Percentiles rank a stretch among this genome's conserved stretches.
Conservation (phyloP, 2,797 vertebrate genomes). For the Hyperoplus immaculatus region DNA sequence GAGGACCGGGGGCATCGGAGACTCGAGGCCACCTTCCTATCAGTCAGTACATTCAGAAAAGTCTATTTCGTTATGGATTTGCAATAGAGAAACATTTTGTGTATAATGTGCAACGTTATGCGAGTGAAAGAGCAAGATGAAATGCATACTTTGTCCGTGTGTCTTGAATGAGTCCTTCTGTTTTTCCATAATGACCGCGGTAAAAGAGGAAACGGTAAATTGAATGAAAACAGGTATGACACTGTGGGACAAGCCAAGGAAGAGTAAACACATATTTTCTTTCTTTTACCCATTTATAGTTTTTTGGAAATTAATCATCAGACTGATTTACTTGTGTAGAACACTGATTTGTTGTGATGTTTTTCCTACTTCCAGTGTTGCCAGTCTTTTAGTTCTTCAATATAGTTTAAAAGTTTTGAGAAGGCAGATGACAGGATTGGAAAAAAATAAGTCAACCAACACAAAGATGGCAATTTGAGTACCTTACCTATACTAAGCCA, state of each 20-base stretch:
- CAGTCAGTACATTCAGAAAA: constrained; percentile 86
- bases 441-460: constrained; percentile 26
- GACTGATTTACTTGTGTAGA: neutral
- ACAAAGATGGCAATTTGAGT: constrained; percentile 17
- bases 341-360: neutral
- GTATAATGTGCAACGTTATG: neutral
- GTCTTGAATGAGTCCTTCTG: constrained; percentile 43
- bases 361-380: neutral
- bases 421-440: neutral
- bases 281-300: neutral
- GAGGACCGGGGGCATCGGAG: constrained; percentile 93
- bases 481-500: constrained; percentile 7
- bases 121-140: neutral
- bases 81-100: neutral
- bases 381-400: neutral
- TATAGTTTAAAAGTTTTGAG: neutral
- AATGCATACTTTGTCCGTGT: constrained; percentile 10
- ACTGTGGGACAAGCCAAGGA: constrained; percentile 34
- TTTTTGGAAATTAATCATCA: constrained; percentile 7
- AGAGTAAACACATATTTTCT: constrained; percentile 12
- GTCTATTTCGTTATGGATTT: neutral
- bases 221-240: constrained; percentile 39
- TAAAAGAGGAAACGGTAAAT: constrained; percentile 23
- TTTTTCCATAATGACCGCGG: constrained; percentile 29
- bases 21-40: constrained; percentile 95